These are phyloP conservation scores for Paraescarpia echinospica DNA, from an alignment of 1,140 invertebrate genomes.

Conservation along the genomic window DNA sequence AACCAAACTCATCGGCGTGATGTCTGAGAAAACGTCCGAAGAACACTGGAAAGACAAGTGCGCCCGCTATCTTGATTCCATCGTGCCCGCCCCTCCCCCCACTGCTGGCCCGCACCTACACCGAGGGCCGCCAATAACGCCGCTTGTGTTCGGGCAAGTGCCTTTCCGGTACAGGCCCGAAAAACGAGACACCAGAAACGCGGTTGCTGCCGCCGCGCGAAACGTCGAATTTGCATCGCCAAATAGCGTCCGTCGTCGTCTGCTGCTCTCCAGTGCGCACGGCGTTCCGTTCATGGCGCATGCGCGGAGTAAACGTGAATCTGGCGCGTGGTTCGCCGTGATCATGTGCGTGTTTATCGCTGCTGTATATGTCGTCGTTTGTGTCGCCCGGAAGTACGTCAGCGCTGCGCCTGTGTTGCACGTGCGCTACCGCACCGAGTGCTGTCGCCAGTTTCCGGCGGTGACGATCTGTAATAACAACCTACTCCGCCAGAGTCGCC, in stretches of 20 bases:
- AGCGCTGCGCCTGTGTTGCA: not conserved
- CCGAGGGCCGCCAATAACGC: not conserved
- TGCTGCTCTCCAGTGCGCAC: not conserved
- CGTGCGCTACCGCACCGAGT: not conserved
- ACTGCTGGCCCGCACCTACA: not conserved
- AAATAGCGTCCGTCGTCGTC: not conserved
- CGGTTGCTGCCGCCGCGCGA: too few species aligned
- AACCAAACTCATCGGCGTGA: not conserved
- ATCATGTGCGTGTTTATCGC: not conserved
- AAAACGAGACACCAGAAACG: not conserved
- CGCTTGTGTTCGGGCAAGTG: not conserved
- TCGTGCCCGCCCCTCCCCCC: not conserved
- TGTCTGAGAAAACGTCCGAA: not conserved
- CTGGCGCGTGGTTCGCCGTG: not conserved
- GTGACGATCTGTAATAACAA: not conserved
- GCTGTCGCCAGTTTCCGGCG: not conserved
- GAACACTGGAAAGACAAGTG: not conserved
- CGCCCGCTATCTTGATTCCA: not conserved
- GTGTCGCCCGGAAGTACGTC: not conserved
- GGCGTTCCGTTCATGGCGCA: not conserved
- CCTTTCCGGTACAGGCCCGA: not conserved
- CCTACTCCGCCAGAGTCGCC: not conserved
- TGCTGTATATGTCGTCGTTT: not conserved
- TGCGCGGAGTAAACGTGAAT: not conserved
- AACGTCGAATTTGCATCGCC: not conserved